Percentiles rank a stretch among this genome's conserved stretches.
phyloP scores from a whole-genome alignment of 2,113 vertebrate species.

The Lycaon pictus region DNA sequence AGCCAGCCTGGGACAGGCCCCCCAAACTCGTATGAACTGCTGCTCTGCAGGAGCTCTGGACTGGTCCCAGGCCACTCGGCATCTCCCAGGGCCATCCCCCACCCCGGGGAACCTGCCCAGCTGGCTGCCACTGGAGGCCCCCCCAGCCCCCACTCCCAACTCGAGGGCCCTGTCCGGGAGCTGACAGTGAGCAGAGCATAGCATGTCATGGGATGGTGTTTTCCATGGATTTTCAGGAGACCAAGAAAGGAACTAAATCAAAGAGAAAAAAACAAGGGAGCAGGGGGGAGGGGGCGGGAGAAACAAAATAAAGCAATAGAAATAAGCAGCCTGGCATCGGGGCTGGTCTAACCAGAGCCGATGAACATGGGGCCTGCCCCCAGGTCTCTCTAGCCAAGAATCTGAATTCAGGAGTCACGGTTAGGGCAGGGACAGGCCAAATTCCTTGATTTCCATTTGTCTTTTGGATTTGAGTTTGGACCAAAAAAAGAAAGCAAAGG shows the following conservation, averaged over 20 bases:
- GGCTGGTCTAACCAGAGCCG: constrained; percentile 68
- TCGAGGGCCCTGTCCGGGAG: constrained; percentile 64
- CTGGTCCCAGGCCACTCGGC: not conserved
- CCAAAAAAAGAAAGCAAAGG: constrained; percentile 10
- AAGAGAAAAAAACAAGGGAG: constrained; percentile 63
- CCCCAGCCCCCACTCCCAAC: constrained; percentile 48
- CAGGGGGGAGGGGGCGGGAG: not conserved
- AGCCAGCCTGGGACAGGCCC: constrained; percentile 61
- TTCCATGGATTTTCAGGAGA: constrained; percentile 87
- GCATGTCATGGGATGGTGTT: constrained; percentile 87
- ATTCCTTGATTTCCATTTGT: constrained; percentile 68
- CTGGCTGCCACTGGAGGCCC: constrained; percentile 72
- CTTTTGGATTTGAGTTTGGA: constrained; percentile 78
- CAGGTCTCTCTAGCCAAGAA: constrained; percentile 51
- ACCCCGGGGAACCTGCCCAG: not conserved
- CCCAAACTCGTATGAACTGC: not conserved
- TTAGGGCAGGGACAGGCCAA: constrained; percentile 32
- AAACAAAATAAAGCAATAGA: constrained; percentile 68
- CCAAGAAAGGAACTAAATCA: constrained; percentile 76
- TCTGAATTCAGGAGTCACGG: constrained; percentile 49
- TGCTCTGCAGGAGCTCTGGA: not conserved
- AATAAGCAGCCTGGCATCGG: constrained; percentile 62
- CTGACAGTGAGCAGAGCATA: constrained; percentile 81
- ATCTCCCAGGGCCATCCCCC: not conserved
- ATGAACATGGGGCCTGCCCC: constrained; percentile 4